Evolutionary conservation across 2,888 invertebrate species (phyloP), one percentile per base, ranked within the genome.

Genomic region (Melanostoma mellinum): DNA sequence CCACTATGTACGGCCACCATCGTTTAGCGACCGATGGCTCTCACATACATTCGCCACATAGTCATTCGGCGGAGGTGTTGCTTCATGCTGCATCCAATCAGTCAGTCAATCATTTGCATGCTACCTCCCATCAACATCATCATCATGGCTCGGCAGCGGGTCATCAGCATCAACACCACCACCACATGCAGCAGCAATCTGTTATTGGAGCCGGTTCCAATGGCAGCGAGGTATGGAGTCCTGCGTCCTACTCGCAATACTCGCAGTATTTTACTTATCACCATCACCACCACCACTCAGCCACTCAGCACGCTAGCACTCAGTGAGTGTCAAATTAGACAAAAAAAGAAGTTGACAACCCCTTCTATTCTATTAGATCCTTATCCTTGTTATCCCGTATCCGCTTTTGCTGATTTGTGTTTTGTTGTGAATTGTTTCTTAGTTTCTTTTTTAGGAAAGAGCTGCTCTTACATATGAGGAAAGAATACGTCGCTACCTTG

Each of bases 221-320:
- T 91, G 92, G 92, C 91, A 92, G 92, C 92, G 94, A 94, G 93
- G 94, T 94, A 94, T 94, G 93, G 91, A 89, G 90, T 89, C 91
- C 91, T 86, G 91, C 91, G 87, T 89, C 91, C 86, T 91, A 93
- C 92, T 92, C 93, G 91, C 93, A 93, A 92, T 93, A 93, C 92
- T 90, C 90, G 88, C 93, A 94, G 92, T 94, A 93, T 93, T 94
- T 93, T 92, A 92, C 93, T 90, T 93, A 93, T 92, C 93, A 93
- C 92, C 93, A 93, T 90, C 90, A 89, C 75, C 88, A 88, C 86
- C 90, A 90, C 86, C 89, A 89, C 77, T 88, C 76, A 87, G 92
- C 92, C 91, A 92, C 88, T 88, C 89, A 89, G 89, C 90, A 89
- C 89, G 90, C 89, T 88, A 91, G 89, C 90, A 92, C 93, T 92